A percentile compares a stretch with the other conserved stretches of the same genome.
phyloP scores from a whole-genome alignment of 35 echinoderm and acorn worm genomes.

The Apostichopus parvimensis region DNA sequence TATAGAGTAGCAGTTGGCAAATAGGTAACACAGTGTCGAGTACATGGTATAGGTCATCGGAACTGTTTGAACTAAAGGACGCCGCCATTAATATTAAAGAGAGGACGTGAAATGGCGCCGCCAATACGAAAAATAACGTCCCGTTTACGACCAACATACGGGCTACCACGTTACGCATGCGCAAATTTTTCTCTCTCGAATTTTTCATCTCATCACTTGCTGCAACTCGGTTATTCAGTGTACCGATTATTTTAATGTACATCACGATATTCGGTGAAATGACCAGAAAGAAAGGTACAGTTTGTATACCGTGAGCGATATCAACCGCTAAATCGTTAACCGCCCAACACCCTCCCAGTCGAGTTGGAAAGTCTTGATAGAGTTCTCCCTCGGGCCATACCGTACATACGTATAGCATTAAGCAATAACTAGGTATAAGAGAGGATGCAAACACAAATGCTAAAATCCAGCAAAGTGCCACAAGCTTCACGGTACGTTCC shows the following conservation, averaged over 20 bases:
- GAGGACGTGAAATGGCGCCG: conserved; percentile 67
- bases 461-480: conserved; percentile 34
- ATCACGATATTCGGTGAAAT: conserved; percentile 34
- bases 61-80: neutral
- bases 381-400: conserved; percentile 7
- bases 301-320: conserved; percentile 40
- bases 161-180: conserved; percentile 58
- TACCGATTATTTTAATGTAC: conserved; percentile 31
- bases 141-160: conserved; percentile 76
- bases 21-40: conserved; percentile 5
- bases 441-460: conserved; percentile 30
- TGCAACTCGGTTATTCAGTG: neutral
- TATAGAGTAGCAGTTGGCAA: conserved; percentile 47
- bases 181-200: conserved; percentile 26
- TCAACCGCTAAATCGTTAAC: neutral
- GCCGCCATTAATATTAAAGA: conserved; percentile 42
- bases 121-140: conserved; percentile 67
- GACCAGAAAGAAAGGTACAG: conserved; percentile 34
- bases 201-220: neutral
- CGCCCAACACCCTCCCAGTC: neutral
- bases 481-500: conserved; percentile 40
- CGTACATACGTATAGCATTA: neutral
- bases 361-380: neutral
- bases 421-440: conserved; percentile 53
- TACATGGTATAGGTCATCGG: neutral